These are phyloP conservation scores for Caranx ignobilis DNA, from an alignment of 2,113 vertebrate genomes.

Conservation along the genomic window DNA sequence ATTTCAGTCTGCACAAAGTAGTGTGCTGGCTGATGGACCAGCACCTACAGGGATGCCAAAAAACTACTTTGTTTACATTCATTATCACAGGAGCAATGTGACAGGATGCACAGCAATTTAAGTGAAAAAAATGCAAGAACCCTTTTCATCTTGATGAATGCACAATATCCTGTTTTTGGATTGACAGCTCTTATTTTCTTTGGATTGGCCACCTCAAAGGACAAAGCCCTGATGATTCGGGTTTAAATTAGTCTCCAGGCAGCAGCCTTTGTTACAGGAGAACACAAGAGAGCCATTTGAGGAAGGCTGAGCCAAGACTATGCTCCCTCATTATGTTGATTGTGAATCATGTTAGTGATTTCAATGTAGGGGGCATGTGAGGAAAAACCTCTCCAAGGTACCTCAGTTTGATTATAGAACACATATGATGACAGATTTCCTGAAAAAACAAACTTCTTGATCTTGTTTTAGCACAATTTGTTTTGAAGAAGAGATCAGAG, in stretches of 20 bases:
- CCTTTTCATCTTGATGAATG: slow-evolving; percentile 14
- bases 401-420: neutral
- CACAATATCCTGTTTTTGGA: slow-evolving; percentile 1
- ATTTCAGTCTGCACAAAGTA: too few relatives aligned
- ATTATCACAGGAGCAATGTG: neutral
- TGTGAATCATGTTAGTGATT: slow-evolving; percentile 36
- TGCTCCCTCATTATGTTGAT: slow-evolving; percentile 37
- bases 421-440: slow-evolving; percentile 2
- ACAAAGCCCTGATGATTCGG: slow-evolving; percentile 11
- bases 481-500: slow-evolving; percentile 6
- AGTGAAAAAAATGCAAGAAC: neutral
- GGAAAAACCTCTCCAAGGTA: neutral
- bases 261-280: slow-evolving; percentile 45
- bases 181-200: slow-evolving; percentile 29
- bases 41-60: too few relatives aligned
- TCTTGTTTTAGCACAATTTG: neutral
- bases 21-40: too few relatives aligned
- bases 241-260: slow-evolving; percentile 39
- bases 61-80: too few relatives aligned
- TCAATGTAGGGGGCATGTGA: neutral
- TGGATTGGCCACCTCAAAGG: neutral
- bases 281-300: slow-evolving; percentile 37
- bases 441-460: neutral
- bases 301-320: slow-evolving; percentile 23
- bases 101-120: neutral